phyloP scores from a whole-genome alignment of 2,113 vertebrate genomes.

The Sialia sialis region DNA sequence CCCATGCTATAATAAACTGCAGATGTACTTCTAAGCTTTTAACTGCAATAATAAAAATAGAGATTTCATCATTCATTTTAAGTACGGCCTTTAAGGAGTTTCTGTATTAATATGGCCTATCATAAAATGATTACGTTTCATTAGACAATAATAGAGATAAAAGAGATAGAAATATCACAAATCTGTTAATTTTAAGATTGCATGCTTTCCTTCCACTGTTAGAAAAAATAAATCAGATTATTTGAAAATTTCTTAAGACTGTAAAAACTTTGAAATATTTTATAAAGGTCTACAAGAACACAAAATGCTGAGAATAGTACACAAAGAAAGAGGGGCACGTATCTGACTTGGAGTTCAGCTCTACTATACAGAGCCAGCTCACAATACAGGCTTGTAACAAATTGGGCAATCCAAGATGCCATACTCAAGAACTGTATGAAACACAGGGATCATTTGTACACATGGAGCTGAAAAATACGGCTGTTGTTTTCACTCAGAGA shows the following conservation, averaged over 20 bases:
- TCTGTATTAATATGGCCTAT: not conserved
- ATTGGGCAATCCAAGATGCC: conserved; percentile 78
- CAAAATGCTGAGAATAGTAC: not conserved
- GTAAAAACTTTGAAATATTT: conserved; percentile 11
- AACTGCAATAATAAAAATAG: not conserved
- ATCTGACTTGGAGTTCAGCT: conserved; percentile 37
- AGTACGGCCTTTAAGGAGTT: not conserved
- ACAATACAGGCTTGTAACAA: conserved; percentile 85
- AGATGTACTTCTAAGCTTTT: not conserved
- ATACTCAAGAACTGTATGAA: conserved; percentile 66
- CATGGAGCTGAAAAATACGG: conserved; percentile 70
- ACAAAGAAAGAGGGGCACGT: not conserved
- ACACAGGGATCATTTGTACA: conserved; percentile 73
- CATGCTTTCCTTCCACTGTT: not conserved
- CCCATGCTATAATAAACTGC: not conserved
- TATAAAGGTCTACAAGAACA: conserved; percentile 12
- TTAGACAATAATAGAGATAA: conserved; percentile 3
- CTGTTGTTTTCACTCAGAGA: conserved; percentile 74
- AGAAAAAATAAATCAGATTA: not conserved
- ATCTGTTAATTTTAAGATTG: not conserved
- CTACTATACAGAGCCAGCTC: conserved; percentile 53
- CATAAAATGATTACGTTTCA: conserved; percentile 43
- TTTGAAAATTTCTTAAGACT: not conserved
- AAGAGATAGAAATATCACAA: not conserved
- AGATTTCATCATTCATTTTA: conserved; percentile 16